Evolutionary conservation across 2,888 invertebrate species (phyloP).

Genomic region (Cryptocephalus primarius): DNA sequence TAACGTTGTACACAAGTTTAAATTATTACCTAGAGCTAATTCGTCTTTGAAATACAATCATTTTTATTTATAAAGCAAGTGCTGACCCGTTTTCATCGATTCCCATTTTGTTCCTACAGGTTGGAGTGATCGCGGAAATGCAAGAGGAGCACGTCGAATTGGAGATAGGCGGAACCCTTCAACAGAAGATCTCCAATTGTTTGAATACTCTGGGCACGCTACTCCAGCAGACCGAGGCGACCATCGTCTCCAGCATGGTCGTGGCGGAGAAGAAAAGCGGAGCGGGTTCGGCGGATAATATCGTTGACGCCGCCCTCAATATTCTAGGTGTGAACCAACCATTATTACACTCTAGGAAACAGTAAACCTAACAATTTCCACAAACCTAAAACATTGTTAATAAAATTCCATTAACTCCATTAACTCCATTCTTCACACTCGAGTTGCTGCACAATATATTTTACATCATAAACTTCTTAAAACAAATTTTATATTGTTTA

Average conservation of each 20-base stretch:
- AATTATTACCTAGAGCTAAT: too few species aligned
- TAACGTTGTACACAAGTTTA: too few species aligned
- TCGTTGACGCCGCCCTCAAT: slow-evolving; percentile 55
- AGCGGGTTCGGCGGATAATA: slow-evolving; percentile 49
- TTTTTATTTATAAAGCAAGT: not conserved
- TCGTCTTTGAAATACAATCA: too few species aligned
- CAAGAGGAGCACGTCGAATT: slow-evolving; percentile 35
- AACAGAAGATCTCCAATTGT: slow-evolving; percentile 55
- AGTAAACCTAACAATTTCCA: too few species aligned
- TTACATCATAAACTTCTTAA: too few species aligned
- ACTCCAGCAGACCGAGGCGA: slow-evolving; percentile 47
- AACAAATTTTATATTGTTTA: too few species aligned
- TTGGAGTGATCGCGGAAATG: slow-evolving; percentile 57
- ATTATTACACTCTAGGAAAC: too few species aligned
- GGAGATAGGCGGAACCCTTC: slow-evolving; percentile 50
- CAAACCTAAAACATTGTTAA: too few species aligned
- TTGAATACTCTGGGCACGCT: slow-evolving; percentile 54
- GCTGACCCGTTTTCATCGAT: too few species aligned
- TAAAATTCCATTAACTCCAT: too few species aligned
- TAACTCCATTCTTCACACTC: too few species aligned
- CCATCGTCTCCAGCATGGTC: slow-evolving; percentile 74
- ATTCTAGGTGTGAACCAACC: slow-evolving; percentile 44
- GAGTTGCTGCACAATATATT: too few species aligned
- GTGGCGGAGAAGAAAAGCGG: slow-evolving; percentile 71
- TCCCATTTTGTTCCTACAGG: slow-evolving; percentile 23